A percentile compares a stretch with the other conserved stretches of the same genome.
Conservation (phyloP, 2,113 vertebrate genomes). For the Microcebus griseorufus region DNA sequence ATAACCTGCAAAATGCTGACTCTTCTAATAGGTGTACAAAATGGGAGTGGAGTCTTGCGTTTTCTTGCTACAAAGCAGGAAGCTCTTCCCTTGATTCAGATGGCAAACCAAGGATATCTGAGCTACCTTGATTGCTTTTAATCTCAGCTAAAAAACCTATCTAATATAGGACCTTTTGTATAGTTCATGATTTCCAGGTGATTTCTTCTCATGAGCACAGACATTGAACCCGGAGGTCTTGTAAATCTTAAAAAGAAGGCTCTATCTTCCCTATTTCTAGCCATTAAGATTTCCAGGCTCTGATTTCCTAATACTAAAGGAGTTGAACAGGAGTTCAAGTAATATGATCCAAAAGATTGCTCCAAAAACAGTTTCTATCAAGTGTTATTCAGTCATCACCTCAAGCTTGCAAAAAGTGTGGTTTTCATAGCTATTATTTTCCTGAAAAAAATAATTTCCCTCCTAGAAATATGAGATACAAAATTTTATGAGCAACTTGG, state of each 20-base stretch:
- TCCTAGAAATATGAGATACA: constrained; percentile 8
- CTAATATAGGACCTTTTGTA: not conserved
- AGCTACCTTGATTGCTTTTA: not conserved
- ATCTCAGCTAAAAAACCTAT: not conserved
- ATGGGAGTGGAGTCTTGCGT: not conserved
- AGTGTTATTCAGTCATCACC: not conserved
- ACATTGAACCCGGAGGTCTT: not conserved
- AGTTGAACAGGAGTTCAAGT: not conserved
- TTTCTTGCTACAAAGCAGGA: not conserved
- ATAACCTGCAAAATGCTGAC: not conserved
- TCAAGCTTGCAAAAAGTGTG: not conserved
- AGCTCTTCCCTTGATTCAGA: not conserved
- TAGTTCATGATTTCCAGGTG: not conserved
- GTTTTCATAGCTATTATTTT: not conserved
- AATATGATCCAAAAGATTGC: not conserved
- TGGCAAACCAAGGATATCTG: not conserved
- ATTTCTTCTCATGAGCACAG: not conserved
- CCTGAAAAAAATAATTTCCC: not conserved
- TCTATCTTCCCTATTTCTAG: not conserved
- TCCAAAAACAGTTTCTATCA: constrained; percentile 24
- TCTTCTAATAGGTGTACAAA: not conserved
- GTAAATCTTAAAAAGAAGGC: not conserved
- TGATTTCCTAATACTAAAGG: not conserved
- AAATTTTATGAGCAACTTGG: not conserved
- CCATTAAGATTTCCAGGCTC: not conserved